phyloP scores from a whole-genome alignment of 2,113 vertebrate genomes.

The Sturnira hondurensis region DNA sequence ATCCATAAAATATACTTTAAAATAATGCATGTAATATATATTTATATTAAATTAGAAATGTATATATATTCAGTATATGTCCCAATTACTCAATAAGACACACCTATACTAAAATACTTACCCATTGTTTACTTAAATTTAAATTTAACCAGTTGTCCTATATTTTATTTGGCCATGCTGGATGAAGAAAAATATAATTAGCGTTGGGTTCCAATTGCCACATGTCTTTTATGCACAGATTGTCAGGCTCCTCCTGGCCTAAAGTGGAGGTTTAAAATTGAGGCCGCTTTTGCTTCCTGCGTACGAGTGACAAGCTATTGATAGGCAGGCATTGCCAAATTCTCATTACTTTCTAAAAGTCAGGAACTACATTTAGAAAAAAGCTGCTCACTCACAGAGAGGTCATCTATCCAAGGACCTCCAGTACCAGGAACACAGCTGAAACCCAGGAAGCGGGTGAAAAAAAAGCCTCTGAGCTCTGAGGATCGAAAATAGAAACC shows the following conservation, averaged over 20 bases:
- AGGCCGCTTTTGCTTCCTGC: conserved; percentile 37
- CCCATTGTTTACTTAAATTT: not conserved
- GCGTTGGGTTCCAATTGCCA: not conserved
- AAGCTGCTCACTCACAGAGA: conserved; percentile 23
- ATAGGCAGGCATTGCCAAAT: conserved; percentile 62
- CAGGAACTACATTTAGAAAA: conserved; percentile 67
- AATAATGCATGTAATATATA: not conserved
- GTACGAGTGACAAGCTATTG: conserved; percentile 60
- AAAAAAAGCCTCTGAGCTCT: conserved; percentile 13
- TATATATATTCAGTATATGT: not conserved
- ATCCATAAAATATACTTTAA: too few relatives aligned
- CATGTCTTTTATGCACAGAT: not conserved
- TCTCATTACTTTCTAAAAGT: conserved; percentile 70
- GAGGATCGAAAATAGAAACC: conserved; percentile 69
- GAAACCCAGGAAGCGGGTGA: conserved; percentile 51
- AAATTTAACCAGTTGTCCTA: not conserved
- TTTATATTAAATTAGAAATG: not conserved
- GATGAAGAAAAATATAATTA: not conserved
- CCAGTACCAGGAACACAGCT: conserved; percentile 64
- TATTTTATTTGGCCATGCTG: not conserved
- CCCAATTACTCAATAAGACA: not conserved
- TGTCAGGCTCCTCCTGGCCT: not conserved
- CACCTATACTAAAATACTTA: not conserved
- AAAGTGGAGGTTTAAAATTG: conserved; percentile 42
- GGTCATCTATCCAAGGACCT: conserved; percentile 65